Conservation (phyloP, 2,113 vertebrate genomes). For the Zeus faber region DNA sequence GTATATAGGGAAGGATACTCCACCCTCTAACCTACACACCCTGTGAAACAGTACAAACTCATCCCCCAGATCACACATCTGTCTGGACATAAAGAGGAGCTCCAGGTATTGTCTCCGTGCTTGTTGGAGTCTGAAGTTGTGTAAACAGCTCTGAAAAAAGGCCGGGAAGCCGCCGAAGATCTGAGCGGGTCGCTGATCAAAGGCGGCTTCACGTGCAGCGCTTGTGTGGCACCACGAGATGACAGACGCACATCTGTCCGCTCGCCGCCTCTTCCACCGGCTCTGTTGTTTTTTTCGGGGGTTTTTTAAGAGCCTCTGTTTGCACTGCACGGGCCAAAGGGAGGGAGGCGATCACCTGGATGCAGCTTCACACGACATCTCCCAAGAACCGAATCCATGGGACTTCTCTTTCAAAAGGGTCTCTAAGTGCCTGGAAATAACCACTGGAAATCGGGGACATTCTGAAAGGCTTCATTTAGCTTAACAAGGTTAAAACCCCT, state of each 20-base stretch:
- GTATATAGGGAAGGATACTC: too few relatives aligned
- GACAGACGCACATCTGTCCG: conserved; percentile 56
- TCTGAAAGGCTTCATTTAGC: too few relatives aligned
- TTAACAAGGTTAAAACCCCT: too few relatives aligned
- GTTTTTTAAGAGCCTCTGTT: conserved; percentile 55
- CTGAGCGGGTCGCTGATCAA: conserved; percentile 67
- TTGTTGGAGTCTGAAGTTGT: conserved; percentile 50
- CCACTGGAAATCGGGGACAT: too few relatives aligned
- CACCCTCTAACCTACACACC: conserved; percentile 3
- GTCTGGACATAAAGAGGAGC: conserved; percentile 18
- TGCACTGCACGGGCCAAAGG: conserved; percentile 52
- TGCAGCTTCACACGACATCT: conserved; percentile 23
- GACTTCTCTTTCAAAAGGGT: too few relatives aligned
- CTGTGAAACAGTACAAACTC: conserved; percentile 3
- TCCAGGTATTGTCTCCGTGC: conserved; percentile 39
- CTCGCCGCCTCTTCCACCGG: conserved; percentile 16
- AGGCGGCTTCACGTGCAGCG: conserved; percentile 39
- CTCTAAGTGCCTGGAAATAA: too few relatives aligned
- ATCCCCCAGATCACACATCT: too few relatives aligned
- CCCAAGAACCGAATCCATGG: too few relatives aligned
- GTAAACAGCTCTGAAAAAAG: conserved; percentile 62
- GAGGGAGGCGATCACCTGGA: conserved; percentile 45
- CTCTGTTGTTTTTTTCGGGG: conserved; percentile 39
- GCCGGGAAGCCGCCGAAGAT: conserved; percentile 57
- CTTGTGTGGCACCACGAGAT: conserved; percentile 37